Evolutionary conservation across 64 coral and sea anemone genomes (phyloP), one percentile per base, ranked within the genome.

Genomic region (Pocillopora verrucosa): DNA sequence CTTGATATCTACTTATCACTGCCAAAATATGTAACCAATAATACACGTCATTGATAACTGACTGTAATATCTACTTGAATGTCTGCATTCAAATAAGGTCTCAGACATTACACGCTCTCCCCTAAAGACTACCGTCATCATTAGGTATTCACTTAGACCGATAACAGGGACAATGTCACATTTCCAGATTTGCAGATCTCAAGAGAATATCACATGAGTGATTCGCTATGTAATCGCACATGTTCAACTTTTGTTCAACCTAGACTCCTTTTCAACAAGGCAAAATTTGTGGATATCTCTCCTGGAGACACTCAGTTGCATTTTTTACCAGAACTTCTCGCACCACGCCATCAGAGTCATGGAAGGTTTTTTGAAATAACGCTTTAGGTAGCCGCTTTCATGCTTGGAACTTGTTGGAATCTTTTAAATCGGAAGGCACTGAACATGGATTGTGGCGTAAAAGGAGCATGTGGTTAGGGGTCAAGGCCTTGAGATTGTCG

Each of bases 301-400:
- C 22, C 63, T 19, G 36, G 78, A 85, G 41, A 86, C 90, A 65
- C 91, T n/a, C 77, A 26, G 51, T 74, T 34, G 91, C 91, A 57
- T 65, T 83, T 75, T 61, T 88, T 68, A 93, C 77, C 25, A 75
- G 70, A 34, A 93, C 91, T 88, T 76, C 64, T 38, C 91, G 70
- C 51, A 88, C 86, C 19, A 93, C 72, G 77, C 91, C 86, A 88
- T 81, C 79, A 51, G 57, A 80, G 85, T 88, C 86, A 11, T 65
- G 76, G 34, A 93, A 79, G 76, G 77, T 93, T 64, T 87, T 68
- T 64, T 87, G 67, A 68, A 93, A 57, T 74, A 93, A 76, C 24
- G 91, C 86, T 75, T 88, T 93, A 20, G 87, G 91, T 79, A 86
- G 89, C 60, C 89, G 77, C 91, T 86, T 88, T 73, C 87, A 82